Conservation (phyloP, 2,888 invertebrate genomes). For the Himalopsyche japonica region DNA sequence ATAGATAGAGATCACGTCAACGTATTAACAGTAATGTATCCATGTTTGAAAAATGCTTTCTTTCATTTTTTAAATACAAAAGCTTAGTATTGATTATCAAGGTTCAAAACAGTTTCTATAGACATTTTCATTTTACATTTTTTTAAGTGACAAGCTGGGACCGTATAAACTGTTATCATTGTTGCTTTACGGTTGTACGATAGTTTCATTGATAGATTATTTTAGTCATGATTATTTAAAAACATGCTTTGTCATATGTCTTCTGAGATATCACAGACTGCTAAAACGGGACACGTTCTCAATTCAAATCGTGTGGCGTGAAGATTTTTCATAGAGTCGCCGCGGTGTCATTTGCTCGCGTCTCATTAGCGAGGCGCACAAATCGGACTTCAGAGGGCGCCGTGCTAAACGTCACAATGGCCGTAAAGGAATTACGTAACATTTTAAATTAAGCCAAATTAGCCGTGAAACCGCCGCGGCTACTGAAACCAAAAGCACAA, state of each 20-base stretch:
- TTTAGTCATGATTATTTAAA: not conserved
- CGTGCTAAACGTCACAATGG: conserved; percentile 1
- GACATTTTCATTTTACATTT: no score
- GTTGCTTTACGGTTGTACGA: not conserved
- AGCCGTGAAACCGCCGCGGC: conserved; percentile 22
- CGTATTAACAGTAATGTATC: no score
- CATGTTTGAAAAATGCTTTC: no score
- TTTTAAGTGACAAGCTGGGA: no score
- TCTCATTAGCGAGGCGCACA: conserved; percentile 21
- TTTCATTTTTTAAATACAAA: no score
- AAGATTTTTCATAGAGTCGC: not conserved
- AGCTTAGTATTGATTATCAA: no score
- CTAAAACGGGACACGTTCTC: not conserved
- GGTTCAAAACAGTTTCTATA: no score
- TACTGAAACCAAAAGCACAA: not conserved
- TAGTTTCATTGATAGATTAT: not conserved
- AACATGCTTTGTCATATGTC: not conserved
- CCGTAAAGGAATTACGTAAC: conserved; percentile 14
- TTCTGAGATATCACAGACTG: not conserved
- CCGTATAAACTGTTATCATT: no score
- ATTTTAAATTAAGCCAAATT: conserved; percentile 36
- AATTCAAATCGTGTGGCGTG: not conserved
- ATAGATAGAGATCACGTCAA: no score
- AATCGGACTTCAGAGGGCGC: conserved; percentile 21
- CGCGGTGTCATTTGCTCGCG: not conserved